A percentile compares a stretch with the other conserved stretches of the same genome.
Evolutionary conservation across 2,888 invertebrate genomes (phyloP).

Genomic region (Amorpha juglandis): DNA sequence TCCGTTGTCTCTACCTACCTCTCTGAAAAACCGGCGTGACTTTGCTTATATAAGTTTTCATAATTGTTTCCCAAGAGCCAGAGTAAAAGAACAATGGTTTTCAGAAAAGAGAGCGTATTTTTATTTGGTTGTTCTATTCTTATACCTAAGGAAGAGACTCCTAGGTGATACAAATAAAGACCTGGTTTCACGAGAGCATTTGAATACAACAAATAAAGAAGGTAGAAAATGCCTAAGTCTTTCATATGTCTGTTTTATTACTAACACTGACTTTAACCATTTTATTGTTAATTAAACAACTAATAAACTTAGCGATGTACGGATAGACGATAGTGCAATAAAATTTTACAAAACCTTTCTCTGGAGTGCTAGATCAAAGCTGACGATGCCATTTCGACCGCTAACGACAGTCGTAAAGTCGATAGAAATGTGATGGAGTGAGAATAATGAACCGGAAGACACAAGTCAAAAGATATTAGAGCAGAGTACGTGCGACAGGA

Average conservation of each 20-base stretch:
- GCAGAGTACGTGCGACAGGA: conserved; percentile 61
- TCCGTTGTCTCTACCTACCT: no score
- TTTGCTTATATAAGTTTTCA: no score
- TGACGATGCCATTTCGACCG: conserved; percentile 37
- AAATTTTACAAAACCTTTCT: conserved; percentile 38
- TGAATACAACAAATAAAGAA: no score
- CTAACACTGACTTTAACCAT: neutral
- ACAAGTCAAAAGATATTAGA: conserved; percentile 55
- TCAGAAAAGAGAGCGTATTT: no score
- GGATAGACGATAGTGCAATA: conserved; percentile 24
- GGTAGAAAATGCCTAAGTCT: no score
- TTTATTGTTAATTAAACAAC: conserved; percentile 23
- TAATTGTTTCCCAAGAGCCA: no score
- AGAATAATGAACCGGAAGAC: conserved; percentile 63
- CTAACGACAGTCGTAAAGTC: conserved; percentile 60
- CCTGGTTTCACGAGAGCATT: no score
- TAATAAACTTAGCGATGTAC: conserved; percentile 7
- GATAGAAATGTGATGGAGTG: conserved; percentile 54
- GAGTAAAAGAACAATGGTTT: no score
- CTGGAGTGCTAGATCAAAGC: conserved; percentile 59
- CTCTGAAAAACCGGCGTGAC: no score
- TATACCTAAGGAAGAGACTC: no score
- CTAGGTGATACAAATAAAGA: no score
- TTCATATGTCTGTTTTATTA: conserved; percentile 1
- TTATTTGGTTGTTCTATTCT: no score